Base-by-base conservation (phyloP, 1,140 invertebrate species). In the Hypothenemus hampei region DNA sequence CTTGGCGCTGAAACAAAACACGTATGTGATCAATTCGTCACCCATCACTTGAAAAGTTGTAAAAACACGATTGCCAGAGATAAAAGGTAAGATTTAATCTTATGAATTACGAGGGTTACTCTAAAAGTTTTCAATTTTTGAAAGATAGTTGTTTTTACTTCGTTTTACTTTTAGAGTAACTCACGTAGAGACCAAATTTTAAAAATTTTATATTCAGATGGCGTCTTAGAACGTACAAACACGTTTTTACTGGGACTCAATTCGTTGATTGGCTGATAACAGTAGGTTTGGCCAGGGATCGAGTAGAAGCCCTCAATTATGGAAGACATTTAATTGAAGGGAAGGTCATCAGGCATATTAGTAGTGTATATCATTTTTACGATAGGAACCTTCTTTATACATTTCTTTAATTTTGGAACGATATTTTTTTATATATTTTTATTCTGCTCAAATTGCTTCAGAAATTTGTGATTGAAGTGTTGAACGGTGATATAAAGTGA, bases 1-100 rank as follows among this genome's bases (percentile, higher is more conserved):
- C 65, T 95, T 3, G 81, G 81, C 37, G 75, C 81, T 13, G 87
- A 92, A 70, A 89, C 86, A 0, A 85, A 79, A 64, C 81, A 87
- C 56, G 83, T 91, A 37, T 92, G 92, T 66, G 88, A 94, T 57
- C 89, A 95, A 69, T 97, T 96, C 72, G 81, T 81, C 16, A 84
- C 79, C 21, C 89, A 93, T 70, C 87, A 96, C 71, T 75, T 91
- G 66, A 79, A 84, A 7, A 87, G 85, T 60, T 95, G 92, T 74
- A 79, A 80, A 39, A 75, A 78, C 56, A 84, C 87, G 33, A 91
- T 96, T 67, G 85, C 87, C 13, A 80, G 79, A 61, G 84, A 89
- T 69, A 80, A 76, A 72, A 80, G 77, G 78, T 83, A 16, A 3
- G 22, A 4, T 1, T 11, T 10, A 10, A 43, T 1, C 1, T 43